These are phyloP conservation scores for Catotricha subobsoleta DNA, from an alignment of 2,888 invertebrate species.

Conservation along the genomic window DNA sequence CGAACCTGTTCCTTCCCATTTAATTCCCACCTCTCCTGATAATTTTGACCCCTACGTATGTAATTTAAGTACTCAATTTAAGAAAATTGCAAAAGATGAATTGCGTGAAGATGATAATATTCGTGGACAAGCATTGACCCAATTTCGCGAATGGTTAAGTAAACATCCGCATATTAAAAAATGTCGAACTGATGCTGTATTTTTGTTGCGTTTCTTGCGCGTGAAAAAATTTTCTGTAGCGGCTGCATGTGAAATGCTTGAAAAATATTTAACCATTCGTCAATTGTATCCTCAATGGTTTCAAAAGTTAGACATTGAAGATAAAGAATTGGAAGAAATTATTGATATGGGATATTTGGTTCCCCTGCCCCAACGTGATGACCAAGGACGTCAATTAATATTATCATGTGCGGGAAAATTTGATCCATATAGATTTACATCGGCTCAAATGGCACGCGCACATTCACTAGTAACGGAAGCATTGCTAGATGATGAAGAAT, in stretches of 20 bases:
- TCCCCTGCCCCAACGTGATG: slow-evolving; percentile 54
- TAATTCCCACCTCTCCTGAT: slow-evolving; percentile 19
- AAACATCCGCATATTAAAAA: slow-evolving; percentile 67
- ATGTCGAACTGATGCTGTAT: slow-evolving; percentile 63
- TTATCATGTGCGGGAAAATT: slow-evolving; percentile 64
- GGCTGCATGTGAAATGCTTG: slow-evolving; percentile 70
- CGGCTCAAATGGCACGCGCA: slow-evolving; percentile 66
- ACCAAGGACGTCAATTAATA: slow-evolving; percentile 56
- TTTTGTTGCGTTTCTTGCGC: slow-evolving; percentile 65
- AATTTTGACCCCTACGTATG: slow-evolving; percentile 28
- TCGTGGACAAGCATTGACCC: slow-evolving; percentile 52
- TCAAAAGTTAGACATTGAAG: slow-evolving; percentile 57
- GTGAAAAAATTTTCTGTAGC: slow-evolving; percentile 78
- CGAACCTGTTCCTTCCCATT: slow-evolving; percentile 17
- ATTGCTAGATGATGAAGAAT: slow-evolving; percentile 67
- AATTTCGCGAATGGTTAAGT: slow-evolving; percentile 65
- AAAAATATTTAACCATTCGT: slow-evolving; percentile 68
- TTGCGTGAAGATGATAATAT: slow-evolving; percentile 62
- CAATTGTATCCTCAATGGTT: slow-evolving; percentile 79
- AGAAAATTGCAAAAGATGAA: slow-evolving; percentile 48
- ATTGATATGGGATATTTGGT: slow-evolving; percentile 64
- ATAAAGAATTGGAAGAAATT: slow-evolving; percentile 60
- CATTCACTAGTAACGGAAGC: slow-evolving; percentile 75
- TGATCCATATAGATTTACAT: slow-evolving; percentile 58
- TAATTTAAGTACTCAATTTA: slow-evolving; percentile 27